phyloP scores from a whole-genome alignment of 2,797 vertebrate genomes.

The Ptychobarbus kaznakovi region DNA sequence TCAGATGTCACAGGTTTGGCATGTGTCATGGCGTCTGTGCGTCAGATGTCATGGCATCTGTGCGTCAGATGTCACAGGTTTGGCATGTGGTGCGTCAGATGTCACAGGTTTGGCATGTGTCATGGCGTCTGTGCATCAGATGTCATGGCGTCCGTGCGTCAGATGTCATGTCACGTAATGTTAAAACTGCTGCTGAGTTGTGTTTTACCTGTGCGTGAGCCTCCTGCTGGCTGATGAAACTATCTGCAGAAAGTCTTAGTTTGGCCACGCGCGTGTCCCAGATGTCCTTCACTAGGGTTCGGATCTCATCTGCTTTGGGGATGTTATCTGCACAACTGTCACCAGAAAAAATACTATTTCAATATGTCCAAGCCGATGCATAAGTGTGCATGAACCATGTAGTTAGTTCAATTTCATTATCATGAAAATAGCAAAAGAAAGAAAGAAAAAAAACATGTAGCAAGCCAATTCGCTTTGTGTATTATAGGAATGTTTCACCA shows the following conservation, averaged over 20 bases:
- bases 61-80: too few relatives aligned
- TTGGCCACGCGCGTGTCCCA: slow-evolving; percentile 97
- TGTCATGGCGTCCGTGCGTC: too few relatives aligned
- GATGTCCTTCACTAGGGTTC: slow-evolving; percentile 94
- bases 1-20: too few relatives aligned
- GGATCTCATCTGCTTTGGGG: slow-evolving; percentile 93
- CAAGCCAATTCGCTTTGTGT: neutral
- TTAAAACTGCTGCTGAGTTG: too few relatives aligned
- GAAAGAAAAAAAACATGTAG: neutral
- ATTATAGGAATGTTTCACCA: neutral
- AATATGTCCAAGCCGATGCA: neutral
- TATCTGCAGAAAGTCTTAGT: slow-evolving; percentile 93
- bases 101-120: too few relatives aligned
- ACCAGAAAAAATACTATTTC: neutral
- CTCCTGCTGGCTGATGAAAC: slow-evolving; percentile 93
- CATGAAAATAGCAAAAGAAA: neutral
- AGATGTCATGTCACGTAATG: too few relatives aligned
- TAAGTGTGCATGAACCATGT: neutral
- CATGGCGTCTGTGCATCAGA: too few relatives aligned
- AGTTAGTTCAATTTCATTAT: neutral
- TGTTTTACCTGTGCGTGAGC: slow-evolving; percentile 89
- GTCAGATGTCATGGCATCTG: too few relatives aligned
- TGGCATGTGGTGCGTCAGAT: too few relatives aligned
- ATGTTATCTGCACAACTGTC: slow-evolving; percentile 94
- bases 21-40: too few relatives aligned